These are phyloP conservation scores for Vidua macroura DNA, from an alignment of 2,113 vertebrate genomes.

Conservation along the genomic window DNA sequence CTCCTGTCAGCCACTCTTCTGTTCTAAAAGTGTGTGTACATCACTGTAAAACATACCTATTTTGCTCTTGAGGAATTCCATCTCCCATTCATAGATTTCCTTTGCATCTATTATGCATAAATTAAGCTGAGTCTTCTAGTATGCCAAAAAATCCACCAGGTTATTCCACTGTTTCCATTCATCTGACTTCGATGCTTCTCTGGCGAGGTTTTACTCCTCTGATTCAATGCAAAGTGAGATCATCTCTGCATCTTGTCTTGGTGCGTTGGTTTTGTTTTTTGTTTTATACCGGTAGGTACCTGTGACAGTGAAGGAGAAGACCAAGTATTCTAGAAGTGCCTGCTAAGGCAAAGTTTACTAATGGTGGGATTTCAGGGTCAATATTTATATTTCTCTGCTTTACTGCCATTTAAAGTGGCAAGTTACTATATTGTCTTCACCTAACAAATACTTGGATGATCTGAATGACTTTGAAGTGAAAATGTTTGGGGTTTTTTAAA, in stretches of 20 bases:
- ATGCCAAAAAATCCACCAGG: background rate
- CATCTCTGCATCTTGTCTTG: background rate
- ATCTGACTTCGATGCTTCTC: background rate
- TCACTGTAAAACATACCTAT: background rate
- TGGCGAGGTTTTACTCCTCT: background rate
- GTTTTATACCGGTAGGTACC: background rate
- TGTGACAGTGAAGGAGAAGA: background rate
- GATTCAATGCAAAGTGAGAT: background rate
- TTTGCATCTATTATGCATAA: background rate
- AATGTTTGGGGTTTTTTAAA: background rate
- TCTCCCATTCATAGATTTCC: background rate
- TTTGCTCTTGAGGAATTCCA: background rate
- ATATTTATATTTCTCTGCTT: background rate
- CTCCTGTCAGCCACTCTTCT: background rate
- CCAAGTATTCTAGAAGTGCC: background rate
- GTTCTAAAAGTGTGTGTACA: background rate
- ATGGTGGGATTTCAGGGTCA: background rate
- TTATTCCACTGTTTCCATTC: background rate
- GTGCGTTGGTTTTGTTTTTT: background rate
- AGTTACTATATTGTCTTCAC: background rate
- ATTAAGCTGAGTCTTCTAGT: background rate
- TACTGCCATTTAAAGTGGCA: background rate
- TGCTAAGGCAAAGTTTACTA: background rate
- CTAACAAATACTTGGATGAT: background rate
- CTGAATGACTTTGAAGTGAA: background rate